Evolutionary conservation across 1,140 invertebrate species (phyloP).

Genomic region (Scaptodrosophila lebanonensis): DNA sequence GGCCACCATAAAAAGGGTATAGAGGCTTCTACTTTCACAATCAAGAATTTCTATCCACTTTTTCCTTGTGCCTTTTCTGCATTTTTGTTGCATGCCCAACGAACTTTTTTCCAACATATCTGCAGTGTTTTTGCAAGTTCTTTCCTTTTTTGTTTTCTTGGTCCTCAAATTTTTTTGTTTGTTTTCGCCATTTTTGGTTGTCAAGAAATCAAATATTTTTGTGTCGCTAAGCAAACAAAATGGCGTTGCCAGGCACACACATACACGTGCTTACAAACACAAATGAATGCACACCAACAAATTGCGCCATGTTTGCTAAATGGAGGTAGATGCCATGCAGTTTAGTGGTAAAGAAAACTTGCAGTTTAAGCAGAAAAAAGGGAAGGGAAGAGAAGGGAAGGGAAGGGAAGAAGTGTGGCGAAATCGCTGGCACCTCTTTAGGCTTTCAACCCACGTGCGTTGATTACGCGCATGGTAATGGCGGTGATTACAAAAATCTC

Average conservation of each 20-base stretch:
- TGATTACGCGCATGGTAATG: slow-evolving; percentile 70
- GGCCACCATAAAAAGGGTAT: no score
- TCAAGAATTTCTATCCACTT: neutral
- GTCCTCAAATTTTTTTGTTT: no score
- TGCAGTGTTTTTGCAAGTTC: no score
- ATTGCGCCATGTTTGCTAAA: slow-evolving; percentile 54
- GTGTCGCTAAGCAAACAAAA: slow-evolving; percentile 72
- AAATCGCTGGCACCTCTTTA: slow-evolving; percentile 38
- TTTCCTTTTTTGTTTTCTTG: no score
- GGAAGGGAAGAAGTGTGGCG: slow-evolving; percentile 11
- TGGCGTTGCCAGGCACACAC: slow-evolving; percentile 61
- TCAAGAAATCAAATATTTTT: slow-evolving; percentile 72
- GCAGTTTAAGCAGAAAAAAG: slow-evolving; percentile 18
- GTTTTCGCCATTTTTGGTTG: no score
- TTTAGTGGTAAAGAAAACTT: slow-evolving; percentile 2
- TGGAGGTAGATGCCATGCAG: slow-evolving; percentile 16
- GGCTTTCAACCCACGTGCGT: slow-evolving; percentile 51
- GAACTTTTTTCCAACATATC: no score
- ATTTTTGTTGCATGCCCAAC: slow-evolving; percentile 55
- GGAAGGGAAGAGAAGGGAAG: neutral
- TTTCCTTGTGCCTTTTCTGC: slow-evolving; percentile 26
- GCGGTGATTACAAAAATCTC: slow-evolving; percentile 66
- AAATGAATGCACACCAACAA: slow-evolving; percentile 40
- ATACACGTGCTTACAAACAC: no score
- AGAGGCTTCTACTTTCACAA: no score